Percentiles rank a stretch among this genome's conserved stretches.
Evolutionary conservation across 2,888 invertebrate species (phyloP).

Genomic region (Brenthis hecate): DNA sequence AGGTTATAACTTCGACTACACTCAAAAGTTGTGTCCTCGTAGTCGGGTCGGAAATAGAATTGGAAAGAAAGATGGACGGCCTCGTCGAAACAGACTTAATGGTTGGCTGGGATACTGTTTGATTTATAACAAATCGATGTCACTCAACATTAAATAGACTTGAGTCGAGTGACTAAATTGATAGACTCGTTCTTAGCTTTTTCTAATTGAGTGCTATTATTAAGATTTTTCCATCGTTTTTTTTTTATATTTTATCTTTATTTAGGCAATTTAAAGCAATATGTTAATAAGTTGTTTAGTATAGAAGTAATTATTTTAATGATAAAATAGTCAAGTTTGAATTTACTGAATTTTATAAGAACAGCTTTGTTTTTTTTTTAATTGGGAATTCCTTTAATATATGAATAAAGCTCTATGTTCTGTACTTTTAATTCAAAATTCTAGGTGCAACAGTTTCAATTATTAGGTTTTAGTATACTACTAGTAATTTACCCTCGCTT

Average conservation of each 20-base stretch:
- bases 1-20: constrained; percentile 39
- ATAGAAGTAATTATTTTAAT: too few relatives aligned
- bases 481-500: too few relatives aligned
- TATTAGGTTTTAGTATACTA: too few relatives aligned
- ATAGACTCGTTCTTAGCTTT: constrained; percentile 25
- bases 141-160: constrained; percentile 42
- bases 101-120: constrained; percentile 42
- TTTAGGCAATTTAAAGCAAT: not conserved
- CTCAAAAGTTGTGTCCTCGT: constrained; percentile 41
- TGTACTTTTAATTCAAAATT: too few relatives aligned
- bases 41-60: constrained; percentile 47
- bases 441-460: too few relatives aligned
- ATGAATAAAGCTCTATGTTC: too few relatives aligned
- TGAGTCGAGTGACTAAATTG: constrained; percentile 41
- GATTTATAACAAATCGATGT: constrained; percentile 45
- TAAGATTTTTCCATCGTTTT: not conserved
- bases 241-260: not conserved
- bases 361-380: too few relatives aligned
- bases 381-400: too few relatives aligned
- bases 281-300: not conserved
- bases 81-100: constrained; percentile 45
- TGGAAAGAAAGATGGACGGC: constrained; percentile 50
- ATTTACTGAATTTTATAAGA: too few relatives aligned
- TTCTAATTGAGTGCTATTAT: constrained; percentile 27
- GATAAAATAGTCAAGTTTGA: too few relatives aligned